Conservation (phyloP, 1,140 invertebrate species). For the Conus betulinus region DNA sequence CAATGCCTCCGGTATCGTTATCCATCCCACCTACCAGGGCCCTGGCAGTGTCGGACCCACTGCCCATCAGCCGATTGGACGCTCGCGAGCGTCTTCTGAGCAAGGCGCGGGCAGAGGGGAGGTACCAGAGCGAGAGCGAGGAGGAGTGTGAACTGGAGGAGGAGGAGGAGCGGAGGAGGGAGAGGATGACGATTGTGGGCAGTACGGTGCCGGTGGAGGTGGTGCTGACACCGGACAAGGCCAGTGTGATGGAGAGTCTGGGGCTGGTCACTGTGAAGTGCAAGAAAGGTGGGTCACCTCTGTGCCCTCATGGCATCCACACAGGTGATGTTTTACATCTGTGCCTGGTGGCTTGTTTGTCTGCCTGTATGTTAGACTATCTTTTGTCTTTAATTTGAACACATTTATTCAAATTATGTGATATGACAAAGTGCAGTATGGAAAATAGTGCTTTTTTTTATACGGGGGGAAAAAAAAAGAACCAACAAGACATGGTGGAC, state of each 20-base stretch:
- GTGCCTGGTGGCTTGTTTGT: too few relatives aligned
- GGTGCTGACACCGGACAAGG: slow-evolving; percentile 62
- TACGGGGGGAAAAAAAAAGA: too few relatives aligned
- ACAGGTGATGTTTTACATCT: too few relatives aligned
- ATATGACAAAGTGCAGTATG: too few relatives aligned
- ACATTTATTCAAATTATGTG: too few relatives aligned
- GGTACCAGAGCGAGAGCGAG: slow-evolving; percentile 62
- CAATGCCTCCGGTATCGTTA: neutral
- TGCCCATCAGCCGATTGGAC: slow-evolving; percentile 60
- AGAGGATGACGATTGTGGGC: slow-evolving; percentile 58
- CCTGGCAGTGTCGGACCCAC: neutral
- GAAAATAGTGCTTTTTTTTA: too few relatives aligned
- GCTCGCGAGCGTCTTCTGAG: slow-evolving; percentile 55
- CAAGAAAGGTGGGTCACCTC: slow-evolving; percentile 59
- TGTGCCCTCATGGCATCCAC: too few relatives aligned
- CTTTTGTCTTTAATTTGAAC: too few relatives aligned
- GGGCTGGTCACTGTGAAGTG: slow-evolving; percentile 61
- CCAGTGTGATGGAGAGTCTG: slow-evolving; percentile 58
- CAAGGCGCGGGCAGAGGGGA: slow-evolving; percentile 47
- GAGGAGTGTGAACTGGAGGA: slow-evolving; percentile 55
- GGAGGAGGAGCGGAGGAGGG: slow-evolving; percentile 51
- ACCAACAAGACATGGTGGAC: too few relatives aligned
- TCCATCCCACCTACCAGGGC: neutral
- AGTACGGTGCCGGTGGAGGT: slow-evolving; percentile 63
- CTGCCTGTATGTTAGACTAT: too few relatives aligned